Evolutionary conservation across 1,140 invertebrate genomes (phyloP).

Genomic region (Zaprionus gabonicus): DNA sequence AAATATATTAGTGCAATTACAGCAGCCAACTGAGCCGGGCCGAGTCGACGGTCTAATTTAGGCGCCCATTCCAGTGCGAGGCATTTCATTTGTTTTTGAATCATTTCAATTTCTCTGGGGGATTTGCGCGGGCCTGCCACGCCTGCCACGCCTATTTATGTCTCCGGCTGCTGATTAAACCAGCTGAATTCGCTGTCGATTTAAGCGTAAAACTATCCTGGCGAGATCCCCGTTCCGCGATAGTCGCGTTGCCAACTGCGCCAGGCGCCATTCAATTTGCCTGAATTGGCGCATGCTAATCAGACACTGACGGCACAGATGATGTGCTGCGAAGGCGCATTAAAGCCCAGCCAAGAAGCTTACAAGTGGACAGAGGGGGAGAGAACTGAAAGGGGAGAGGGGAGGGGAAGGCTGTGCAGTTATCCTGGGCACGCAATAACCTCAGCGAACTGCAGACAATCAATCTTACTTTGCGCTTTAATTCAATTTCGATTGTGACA

Average conservation of each 20-base stretch:
- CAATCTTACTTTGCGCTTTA: conserved; percentile 83
- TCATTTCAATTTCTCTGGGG: conserved; percentile 74
- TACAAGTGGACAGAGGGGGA: conserved; percentile 21
- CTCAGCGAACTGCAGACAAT: conserved; percentile 80
- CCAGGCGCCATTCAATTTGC: conserved; percentile 65
- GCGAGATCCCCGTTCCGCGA: neutral
- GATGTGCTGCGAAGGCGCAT: conserved; percentile 41
- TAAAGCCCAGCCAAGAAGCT: conserved; percentile 54
- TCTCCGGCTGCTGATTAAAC: conserved; percentile 62
- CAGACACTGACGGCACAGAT: conserved; percentile 35
- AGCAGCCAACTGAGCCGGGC: conserved; percentile 63
- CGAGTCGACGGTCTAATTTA: conserved; percentile 66
- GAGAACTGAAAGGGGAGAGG: neutral
- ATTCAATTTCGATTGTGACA: conserved; percentile 83
- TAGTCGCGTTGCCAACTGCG: conserved; percentile 7
- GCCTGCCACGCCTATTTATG: conserved; percentile 11
- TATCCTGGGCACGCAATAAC: conserved; percentile 72
- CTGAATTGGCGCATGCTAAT: conserved; percentile 79
- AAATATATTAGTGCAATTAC: conserved; percentile 84
- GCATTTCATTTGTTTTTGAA: conserved; percentile 77
- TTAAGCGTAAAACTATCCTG: conserved; percentile 45
- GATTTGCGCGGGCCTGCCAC: conserved; percentile 22
- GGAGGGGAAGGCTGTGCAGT: conserved; percentile 10
- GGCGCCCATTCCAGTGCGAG: conserved; percentile 18
- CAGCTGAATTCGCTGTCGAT: conserved; percentile 60